Conservation (phyloP, 2,888 invertebrate genomes). For the Galeruca laticollis region DNA sequence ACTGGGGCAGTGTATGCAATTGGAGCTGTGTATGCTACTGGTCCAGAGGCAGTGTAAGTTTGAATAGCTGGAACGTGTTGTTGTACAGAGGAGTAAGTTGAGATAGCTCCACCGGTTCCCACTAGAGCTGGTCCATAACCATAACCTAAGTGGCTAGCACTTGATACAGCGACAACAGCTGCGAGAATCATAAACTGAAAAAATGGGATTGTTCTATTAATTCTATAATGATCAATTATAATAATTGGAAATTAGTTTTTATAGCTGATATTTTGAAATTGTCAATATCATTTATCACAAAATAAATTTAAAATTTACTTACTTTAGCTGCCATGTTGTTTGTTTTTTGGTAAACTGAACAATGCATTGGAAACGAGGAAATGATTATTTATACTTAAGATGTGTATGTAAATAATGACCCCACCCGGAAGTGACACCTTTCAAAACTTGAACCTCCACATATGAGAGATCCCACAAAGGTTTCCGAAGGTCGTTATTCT, state of each 20-base stretch:
- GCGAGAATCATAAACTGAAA: constrained; percentile 47
- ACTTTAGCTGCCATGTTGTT: constrained; percentile 55
- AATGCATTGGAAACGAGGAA: constrained; percentile 12
- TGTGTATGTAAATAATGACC: background rate
- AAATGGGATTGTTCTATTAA: background rate
- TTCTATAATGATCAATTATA: background rate
- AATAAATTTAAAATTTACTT: constrained; percentile 20
- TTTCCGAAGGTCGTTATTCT: constrained; percentile 59
- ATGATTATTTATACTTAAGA: constrained; percentile 31
- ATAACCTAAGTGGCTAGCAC: constrained; percentile 35
- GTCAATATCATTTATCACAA: background rate
- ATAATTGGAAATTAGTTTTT: too few species aligned
- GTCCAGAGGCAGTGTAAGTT: constrained; percentile 42
- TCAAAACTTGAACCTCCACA: constrained; percentile 32
- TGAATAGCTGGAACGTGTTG: constrained; percentile 47
- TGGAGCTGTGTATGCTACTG: constrained; percentile 40
- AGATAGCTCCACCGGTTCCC: constrained; percentile 29
- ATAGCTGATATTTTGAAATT: too few species aligned
- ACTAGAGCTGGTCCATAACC: constrained; percentile 36
- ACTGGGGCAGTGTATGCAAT: constrained; percentile 44
- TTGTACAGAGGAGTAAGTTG: constrained; percentile 40
- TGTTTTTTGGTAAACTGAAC: constrained; percentile 43
- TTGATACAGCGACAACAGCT: constrained; percentile 48
- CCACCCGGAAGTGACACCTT: constrained; percentile 43
- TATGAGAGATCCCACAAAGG: constrained; percentile 41